Conservation (phyloP, 1,140 invertebrate genomes). For the Eupeodes corollae region DNA sequence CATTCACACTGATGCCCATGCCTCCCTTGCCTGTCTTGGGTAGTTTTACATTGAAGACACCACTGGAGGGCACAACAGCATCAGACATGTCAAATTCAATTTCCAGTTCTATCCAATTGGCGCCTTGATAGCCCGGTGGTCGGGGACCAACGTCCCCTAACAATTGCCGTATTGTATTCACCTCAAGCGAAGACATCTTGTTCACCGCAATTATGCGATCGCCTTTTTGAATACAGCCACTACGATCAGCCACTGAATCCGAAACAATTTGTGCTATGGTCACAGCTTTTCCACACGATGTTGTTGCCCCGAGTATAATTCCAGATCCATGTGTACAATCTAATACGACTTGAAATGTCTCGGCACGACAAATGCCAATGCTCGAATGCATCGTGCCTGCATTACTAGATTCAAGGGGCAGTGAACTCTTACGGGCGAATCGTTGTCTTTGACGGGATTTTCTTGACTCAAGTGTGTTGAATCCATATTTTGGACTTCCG, state of each 20-base stretch:
- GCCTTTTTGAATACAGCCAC: constrained; percentile 68
- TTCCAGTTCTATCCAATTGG: constrained; percentile 49
- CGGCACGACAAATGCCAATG: constrained; percentile 27
- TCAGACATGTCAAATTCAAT: constrained; percentile 91
- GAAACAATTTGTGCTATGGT: constrained; percentile 25
- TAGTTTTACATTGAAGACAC: constrained; percentile 81
- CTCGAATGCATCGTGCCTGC: constrained; percentile 13
- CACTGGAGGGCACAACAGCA: constrained; percentile 77
- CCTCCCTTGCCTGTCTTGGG: constrained; percentile 61
- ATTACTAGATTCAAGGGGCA: constrained; percentile 22
- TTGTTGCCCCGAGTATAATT: constrained; percentile 18
- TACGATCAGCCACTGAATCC: constrained; percentile 41
- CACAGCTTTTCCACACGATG: constrained; percentile 17
- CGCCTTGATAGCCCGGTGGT: constrained; percentile 4
- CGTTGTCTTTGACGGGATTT: constrained; percentile 33
- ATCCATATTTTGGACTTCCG: constrained; percentile 37
- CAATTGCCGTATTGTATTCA: constrained; percentile 38
- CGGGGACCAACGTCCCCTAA: constrained; percentile 23
- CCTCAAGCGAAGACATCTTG: constrained; percentile 50
- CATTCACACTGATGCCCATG: constrained; percentile 76
- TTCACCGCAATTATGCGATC: constrained; percentile 77
- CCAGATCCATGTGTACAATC: constrained; percentile 35
- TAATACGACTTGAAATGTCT: constrained; percentile 33
- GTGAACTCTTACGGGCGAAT: constrained; percentile 31
- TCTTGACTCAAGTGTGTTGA: constrained; percentile 34